Percentiles rank a stretch among this genome's conserved stretches.
Evolutionary conservation across 1,140 invertebrate species (phyloP).

Genomic region (Zaprionus africanus): DNA sequence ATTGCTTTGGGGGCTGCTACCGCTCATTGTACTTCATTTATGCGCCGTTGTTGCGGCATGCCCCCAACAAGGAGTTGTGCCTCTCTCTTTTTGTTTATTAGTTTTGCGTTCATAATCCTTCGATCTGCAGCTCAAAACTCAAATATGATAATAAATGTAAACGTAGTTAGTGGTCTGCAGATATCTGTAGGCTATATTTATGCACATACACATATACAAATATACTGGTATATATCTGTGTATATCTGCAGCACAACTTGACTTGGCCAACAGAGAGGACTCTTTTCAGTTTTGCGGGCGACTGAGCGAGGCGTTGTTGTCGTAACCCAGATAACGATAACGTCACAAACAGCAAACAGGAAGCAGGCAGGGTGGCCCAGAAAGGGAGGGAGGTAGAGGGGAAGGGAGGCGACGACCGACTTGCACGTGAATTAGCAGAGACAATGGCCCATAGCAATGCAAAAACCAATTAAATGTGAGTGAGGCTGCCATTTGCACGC

Average conservation of each 20-base stretch:
- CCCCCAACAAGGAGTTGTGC: background rate
- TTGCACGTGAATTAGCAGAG: slow-evolving; percentile 40
- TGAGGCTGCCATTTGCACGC: slow-evolving; percentile 19
- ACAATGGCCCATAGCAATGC: slow-evolving; percentile 34
- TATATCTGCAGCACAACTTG: slow-evolving; percentile 10
- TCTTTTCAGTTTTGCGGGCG: background rate
- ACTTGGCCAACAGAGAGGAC: slow-evolving; percentile 1
- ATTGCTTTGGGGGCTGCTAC: slow-evolving; percentile 5
- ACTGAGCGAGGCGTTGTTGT: slow-evolving; percentile 25
- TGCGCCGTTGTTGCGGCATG: slow-evolving; percentile 27
- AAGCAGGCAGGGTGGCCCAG: background rate
- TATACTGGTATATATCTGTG: background rate
- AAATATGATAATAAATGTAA: slow-evolving; percentile 20
- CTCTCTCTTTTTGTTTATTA: slow-evolving; percentile 21
- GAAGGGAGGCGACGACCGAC: background rate
- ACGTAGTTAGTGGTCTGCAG: background rate
- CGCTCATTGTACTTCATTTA: slow-evolving; percentile 33
- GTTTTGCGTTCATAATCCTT: slow-evolving; percentile 23
- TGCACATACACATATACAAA: background rate
- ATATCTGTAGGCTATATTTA: background rate
- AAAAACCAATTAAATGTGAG: slow-evolving; percentile 46
- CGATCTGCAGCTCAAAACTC: background rate
- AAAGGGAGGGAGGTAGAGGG: background rate
- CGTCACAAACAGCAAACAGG: slow-evolving; percentile 38
- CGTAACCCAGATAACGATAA: slow-evolving; percentile 43